Evolutionary conservation across 2,888 invertebrate genomes (phyloP), one percentile per base, ranked within the genome.

Genomic region (Lissonota sp.): DNA sequence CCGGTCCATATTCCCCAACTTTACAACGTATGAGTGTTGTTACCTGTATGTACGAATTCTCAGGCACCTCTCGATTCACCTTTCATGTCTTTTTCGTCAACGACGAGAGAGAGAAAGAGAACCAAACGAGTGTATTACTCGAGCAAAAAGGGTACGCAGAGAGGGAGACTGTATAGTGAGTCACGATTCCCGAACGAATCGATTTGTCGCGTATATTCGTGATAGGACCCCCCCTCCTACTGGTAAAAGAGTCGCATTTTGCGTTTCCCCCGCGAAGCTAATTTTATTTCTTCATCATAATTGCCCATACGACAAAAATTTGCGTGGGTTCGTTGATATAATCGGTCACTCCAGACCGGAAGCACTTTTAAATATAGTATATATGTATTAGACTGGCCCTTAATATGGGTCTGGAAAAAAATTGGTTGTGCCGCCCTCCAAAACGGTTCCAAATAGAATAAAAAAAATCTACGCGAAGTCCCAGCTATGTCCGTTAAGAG

Each of bases 211-310:
- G 83, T 55, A 63, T 26, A 26, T 26, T 72, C 75, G 78, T 69
- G 69, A 63, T 64, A 53, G 44, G 37, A 55, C 37, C 26, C 26
- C 26, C 26, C 26, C 26, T 3, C 26, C 26, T 3, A 26, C 3
- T 26, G 26, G 26, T 26, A 26, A 26, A 26, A 26, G 26, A 26
- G 26, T 26, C 26, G n/a, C n/a, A 26, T 26, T 26, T 26, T 49
- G 71, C 55, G 60, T 74, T 70, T 70, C 53, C 58, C 42, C 72
- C 73, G 44, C 69, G 63, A 69, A 42, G 72, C 77, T 77, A 77
- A 80, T 80, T 80, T 80, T 77, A 69, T 80, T 77, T 76, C 80
- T 80, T 67, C 75, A 63, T 80, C 66, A 63, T 72, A 67, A 80
- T 76, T 67, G 67, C 55, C 62, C 16, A 49, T 66, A 66, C 57